A percentile compares a stretch with the other conserved stretches of the same genome.
phyloP scores from a whole-genome alignment of 2,113 vertebrate species.

The Macquaria australasica region DNA sequence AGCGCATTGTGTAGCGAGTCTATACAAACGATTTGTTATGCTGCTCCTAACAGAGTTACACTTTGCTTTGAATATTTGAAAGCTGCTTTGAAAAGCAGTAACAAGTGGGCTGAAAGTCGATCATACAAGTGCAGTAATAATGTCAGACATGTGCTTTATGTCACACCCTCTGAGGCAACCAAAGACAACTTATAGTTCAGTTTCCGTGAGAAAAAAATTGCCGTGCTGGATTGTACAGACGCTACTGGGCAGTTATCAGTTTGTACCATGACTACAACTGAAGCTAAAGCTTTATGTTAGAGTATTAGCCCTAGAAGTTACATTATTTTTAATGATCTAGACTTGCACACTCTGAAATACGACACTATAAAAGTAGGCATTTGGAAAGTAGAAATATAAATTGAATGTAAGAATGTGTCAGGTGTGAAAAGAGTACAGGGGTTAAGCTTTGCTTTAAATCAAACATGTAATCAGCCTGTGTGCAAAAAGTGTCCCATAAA shows the following conservation, averaged over 20 bases:
- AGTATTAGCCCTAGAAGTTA: too few relatives aligned
- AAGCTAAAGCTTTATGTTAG: not conserved
- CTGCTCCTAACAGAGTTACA: not conserved
- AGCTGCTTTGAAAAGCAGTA: too few relatives aligned
- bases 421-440: not conserved
- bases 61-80: not conserved
- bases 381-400: not conserved
- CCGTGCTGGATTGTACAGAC: not conserved
- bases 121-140: not conserved
- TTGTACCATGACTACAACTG: constrained; percentile 1
- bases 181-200: not conserved
- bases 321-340: not conserved
- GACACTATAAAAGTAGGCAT: too few relatives aligned
- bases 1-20: not conserved
- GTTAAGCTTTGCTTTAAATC: not conserved
- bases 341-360: not conserved
- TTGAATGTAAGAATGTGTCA: not conserved
- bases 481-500: constrained; percentile 16
- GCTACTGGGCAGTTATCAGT: constrained; percentile 1
- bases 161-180: constrained; percentile 47
- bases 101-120: not conserved
- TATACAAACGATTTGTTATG: not conserved
- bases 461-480: constrained; percentile 16
- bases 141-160: constrained; percentile 32
- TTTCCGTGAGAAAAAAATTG: constrained; percentile 22